Percentiles rank a stretch among this genome's conserved stretches.
These are phyloP conservation scores for Lasioglossum villosulum DNA, from an alignment of 2,888 invertebrate species.

Conservation along the genomic window DNA sequence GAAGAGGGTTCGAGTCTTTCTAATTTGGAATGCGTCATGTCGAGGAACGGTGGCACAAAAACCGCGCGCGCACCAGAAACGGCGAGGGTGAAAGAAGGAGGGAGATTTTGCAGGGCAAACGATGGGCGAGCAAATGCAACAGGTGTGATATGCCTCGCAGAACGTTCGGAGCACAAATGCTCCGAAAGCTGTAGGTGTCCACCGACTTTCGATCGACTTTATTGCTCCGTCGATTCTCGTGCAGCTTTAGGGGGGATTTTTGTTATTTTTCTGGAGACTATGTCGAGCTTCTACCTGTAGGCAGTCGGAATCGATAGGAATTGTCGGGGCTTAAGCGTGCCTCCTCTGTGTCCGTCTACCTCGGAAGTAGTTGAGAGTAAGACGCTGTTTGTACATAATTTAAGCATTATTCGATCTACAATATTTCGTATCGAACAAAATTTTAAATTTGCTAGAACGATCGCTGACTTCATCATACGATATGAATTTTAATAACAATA, in stretches of 20 bases:
- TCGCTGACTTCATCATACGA: neutral
- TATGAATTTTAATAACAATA: too few species aligned
- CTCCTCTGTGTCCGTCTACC: neutral
- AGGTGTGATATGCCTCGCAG: conserved; percentile 67
- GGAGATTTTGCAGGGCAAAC: conserved; percentile 66
- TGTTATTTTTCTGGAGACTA: neutral
- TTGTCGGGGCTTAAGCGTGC: neutral
- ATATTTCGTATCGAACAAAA: neutral
- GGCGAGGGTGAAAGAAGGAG: conserved; percentile 25
- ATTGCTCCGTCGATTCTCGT: conserved; percentile 9
- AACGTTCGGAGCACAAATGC: conserved; percentile 54
- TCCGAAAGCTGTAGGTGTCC: conserved; percentile 42
- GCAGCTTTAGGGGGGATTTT: conserved; percentile 7
- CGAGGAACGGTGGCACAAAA: conserved; percentile 33
- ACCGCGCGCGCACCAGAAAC: conserved; percentile 45
- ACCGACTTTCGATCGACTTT: conserved; percentile 15
- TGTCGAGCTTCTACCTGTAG: neutral
- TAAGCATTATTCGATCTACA: neutral
- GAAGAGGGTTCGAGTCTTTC: conserved; percentile 3
- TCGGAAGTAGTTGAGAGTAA: neutral
- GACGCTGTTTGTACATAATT: neutral
- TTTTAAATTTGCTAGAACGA: neutral
- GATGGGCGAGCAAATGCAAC: conserved; percentile 67
- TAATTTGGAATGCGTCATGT: conserved; percentile 57
- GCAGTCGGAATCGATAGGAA: neutral